Evolutionary conservation across 2,797 vertebrate species (phyloP).

Genomic region (Pipistrellus nathusii): DNA sequence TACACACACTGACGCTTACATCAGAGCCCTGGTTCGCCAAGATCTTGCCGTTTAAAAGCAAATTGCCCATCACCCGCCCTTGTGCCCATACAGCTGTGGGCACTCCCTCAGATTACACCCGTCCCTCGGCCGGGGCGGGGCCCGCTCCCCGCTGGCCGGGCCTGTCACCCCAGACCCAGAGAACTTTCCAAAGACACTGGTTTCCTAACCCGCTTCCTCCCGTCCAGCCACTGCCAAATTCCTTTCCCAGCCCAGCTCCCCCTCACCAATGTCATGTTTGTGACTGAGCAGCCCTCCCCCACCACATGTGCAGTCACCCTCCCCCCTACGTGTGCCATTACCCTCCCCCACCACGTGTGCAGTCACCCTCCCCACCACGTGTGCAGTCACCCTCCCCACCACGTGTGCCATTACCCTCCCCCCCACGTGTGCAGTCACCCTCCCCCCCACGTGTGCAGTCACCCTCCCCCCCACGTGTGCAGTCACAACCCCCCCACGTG

Average conservation of each 20-base stretch:
- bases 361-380: no score
- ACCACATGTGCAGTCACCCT: no score
- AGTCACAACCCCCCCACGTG: no score
- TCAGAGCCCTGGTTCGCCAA: background rate
- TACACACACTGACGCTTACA: background rate
- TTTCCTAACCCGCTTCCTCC: background rate
- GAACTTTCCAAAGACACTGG: background rate
- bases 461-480: no score
- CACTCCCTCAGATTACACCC: background rate
- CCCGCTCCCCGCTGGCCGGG: fast-evolving
- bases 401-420: no score
- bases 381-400: no score
- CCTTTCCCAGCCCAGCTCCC: background rate
- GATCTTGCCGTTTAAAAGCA: background rate
- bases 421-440: no score
- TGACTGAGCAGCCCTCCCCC: background rate
- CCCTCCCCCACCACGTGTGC: no score
- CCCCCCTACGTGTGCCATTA: no score
- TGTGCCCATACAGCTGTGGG: background rate
- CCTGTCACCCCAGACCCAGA: background rate
- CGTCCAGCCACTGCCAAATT: background rate
- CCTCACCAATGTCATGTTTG: background rate
- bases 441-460: no score
- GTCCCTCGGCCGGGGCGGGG: background rate
- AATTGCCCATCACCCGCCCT: no score